These are phyloP conservation scores for Melinaea marsaeus DNA, from an alignment of 2,888 invertebrate species.

Conservation along the genomic window DNA sequence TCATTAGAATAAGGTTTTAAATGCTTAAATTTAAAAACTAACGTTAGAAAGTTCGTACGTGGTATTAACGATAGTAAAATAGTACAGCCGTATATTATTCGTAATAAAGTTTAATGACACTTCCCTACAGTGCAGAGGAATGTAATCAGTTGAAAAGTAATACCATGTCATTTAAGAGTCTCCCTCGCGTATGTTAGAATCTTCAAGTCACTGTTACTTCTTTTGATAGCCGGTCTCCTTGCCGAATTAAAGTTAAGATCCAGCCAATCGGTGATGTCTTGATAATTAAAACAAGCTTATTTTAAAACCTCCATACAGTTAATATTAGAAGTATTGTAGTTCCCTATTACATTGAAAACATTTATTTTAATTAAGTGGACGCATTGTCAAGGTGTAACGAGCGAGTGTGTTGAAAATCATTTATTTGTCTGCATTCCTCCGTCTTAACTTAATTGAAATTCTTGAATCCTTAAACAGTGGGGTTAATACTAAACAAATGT, in stretches of 20 bases:
- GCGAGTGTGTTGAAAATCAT: slow-evolving; percentile 35
- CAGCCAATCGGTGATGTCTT: slow-evolving; percentile 57
- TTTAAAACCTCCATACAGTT: slow-evolving; percentile 64
- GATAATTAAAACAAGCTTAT: slow-evolving; percentile 72
- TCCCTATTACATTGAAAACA: slow-evolving; percentile 52
- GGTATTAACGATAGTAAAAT: slow-evolving; percentile 48
- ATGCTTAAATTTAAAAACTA: too few species aligned
- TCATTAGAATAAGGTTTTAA: too few species aligned
- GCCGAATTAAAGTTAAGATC: slow-evolving; percentile 72
- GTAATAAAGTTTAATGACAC: slow-evolving; percentile 77
- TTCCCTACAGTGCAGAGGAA: slow-evolving; percentile 65
- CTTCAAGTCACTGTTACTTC: slow-evolving; percentile 71
- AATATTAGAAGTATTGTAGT: slow-evolving; percentile 70
- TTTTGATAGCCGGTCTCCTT: slow-evolving; percentile 72
- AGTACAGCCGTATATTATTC: slow-evolving; percentile 74
- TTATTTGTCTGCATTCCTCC: slow-evolving; percentile 33
- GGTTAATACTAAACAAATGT: slow-evolving; percentile 17
- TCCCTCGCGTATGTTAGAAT: slow-evolving; percentile 74
- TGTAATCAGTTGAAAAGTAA: slow-evolving; percentile 77
- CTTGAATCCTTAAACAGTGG: slow-evolving; percentile 30
- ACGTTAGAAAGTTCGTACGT: not conserved
- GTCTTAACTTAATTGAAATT: slow-evolving; percentile 46
- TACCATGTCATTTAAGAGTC: slow-evolving; percentile 67
- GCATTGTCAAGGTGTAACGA: slow-evolving; percentile 43
- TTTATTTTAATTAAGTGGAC: slow-evolving; percentile 62